phyloP scores from a whole-genome alignment of 2,113 vertebrate species.

The Amazona guildingii region DNA sequence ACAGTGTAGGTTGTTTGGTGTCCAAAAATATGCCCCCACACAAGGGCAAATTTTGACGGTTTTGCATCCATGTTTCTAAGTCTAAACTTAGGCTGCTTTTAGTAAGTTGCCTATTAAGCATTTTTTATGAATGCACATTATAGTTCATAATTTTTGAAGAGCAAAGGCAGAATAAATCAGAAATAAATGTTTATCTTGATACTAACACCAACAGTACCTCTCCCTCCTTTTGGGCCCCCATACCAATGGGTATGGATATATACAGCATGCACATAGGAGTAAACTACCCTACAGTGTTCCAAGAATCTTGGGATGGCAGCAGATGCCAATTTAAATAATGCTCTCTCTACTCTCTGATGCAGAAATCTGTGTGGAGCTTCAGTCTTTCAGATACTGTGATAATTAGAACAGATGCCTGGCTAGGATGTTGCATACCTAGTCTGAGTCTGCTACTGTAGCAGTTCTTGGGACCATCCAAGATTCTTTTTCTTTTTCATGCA shows the following conservation, averaged over 20 bases:
- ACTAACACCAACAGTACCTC: background rate
- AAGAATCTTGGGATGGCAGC: background rate
- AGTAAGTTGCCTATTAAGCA: background rate
- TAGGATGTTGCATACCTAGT: background rate
- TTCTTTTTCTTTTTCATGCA: background rate
- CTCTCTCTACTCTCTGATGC: background rate
- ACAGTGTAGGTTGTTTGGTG: background rate
- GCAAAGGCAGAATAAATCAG: background rate
- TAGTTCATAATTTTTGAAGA: background rate
- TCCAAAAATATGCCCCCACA: background rate
- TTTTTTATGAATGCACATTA: background rate
- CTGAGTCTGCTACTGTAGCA: background rate
- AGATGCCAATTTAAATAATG: slow-evolving; percentile 5
- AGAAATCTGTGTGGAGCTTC: background rate
- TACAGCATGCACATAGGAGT: background rate
- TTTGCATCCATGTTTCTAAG: background rate
- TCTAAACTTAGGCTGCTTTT: background rate
- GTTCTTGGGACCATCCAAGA: background rate
- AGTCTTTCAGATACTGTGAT: background rate
- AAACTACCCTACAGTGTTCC: background rate
- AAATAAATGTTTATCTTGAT: background rate
- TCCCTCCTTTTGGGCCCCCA: background rate
- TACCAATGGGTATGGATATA: background rate
- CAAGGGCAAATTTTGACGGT: background rate
- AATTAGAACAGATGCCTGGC: background rate